phyloP scores from a whole-genome alignment of 2,113 vertebrate genomes.

The Sinocyclocheilus grahami region DNA sequence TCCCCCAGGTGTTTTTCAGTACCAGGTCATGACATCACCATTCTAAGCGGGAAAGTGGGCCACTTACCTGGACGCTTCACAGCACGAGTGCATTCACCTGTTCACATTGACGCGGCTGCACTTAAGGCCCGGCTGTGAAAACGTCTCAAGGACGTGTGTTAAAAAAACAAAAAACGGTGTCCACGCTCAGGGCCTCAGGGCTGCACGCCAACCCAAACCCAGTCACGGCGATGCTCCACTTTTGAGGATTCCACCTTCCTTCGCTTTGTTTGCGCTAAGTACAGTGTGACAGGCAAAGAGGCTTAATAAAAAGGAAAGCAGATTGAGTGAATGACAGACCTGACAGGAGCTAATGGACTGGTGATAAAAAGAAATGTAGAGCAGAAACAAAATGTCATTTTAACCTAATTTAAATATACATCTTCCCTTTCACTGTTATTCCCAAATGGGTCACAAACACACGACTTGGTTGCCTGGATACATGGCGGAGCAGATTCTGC shows the following conservation, averaged over 20 bases:
- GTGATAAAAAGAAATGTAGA: slow-evolving; percentile 52
- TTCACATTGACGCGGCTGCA: slow-evolving; percentile 27
- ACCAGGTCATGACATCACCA: slow-evolving; percentile 15
- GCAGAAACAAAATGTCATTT: slow-evolving; percentile 50
- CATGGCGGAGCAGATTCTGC: slow-evolving; percentile 20
- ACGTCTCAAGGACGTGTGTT: slow-evolving; percentile 15
- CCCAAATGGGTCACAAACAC: slow-evolving; percentile 41
- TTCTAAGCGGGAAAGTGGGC: slow-evolving; percentile 31
- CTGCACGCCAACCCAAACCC: background rate
- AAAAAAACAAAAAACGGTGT: background rate
- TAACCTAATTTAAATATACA: slow-evolving; percentile 58
- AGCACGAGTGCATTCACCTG: slow-evolving; percentile 41
- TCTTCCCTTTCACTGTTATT: slow-evolving; percentile 27
- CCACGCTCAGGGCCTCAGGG: background rate
- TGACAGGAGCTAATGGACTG: slow-evolving; percentile 49
- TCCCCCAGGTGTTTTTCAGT: slow-evolving; percentile 21
- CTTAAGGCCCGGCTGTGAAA: slow-evolving; percentile 40
- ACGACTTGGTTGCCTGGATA: slow-evolving; percentile 58
- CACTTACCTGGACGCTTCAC: slow-evolving; percentile 45
- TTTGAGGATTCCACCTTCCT: background rate
- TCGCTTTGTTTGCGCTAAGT: slow-evolving; percentile 44
- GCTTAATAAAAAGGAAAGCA: slow-evolving; percentile 33
- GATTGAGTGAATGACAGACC: slow-evolving; percentile 46
- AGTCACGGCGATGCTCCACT: slow-evolving; percentile 23
- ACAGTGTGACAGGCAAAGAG: slow-evolving; percentile 43